These are phyloP conservation scores for Drosophila paramelanica DNA, from an alignment of 2,888 invertebrate species.

Conservation along the genomic window DNA sequence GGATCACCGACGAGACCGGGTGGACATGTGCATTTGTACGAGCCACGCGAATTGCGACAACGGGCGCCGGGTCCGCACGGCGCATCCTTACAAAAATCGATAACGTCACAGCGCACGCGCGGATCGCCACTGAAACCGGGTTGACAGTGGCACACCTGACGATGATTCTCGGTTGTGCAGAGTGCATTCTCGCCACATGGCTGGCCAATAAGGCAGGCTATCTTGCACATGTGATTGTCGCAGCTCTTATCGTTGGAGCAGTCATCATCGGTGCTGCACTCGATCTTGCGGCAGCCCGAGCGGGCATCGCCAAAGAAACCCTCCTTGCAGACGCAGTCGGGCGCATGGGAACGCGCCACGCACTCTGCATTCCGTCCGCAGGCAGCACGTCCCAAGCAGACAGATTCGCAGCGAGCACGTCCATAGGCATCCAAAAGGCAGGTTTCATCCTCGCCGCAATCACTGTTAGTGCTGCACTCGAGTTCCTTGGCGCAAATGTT, in stretches of 20 bases:
- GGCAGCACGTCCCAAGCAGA: constrained; percentile 89
- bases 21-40: constrained; percentile 92
- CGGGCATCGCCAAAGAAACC: constrained; percentile 94
- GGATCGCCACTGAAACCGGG: constrained; percentile 95
- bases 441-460: constrained; percentile 90
- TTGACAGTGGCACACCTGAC: constrained; percentile 92
- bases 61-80: constrained; percentile 93
- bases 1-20: constrained; percentile 93
- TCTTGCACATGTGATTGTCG: constrained; percentile 92
- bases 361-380: constrained; percentile 95
- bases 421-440: constrained; percentile 90
- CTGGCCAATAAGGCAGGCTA: constrained; percentile 93
- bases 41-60: constrained; percentile 92
- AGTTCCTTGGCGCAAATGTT: constrained; percentile 94
- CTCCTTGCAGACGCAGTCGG: constrained; percentile 91
- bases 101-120: constrained; percentile 88
- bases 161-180: constrained; percentile 93
- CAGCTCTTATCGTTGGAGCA: constrained; percentile 94
- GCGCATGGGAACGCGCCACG: constrained; percentile 89
- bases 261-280: constrained; percentile 90
- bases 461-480: constrained; percentile 89
- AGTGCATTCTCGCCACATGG: constrained; percentile 94
- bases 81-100: constrained; percentile 91
- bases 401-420: constrained; percentile 90
- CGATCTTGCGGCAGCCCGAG: constrained; percentile 91